A percentile compares a stretch with the other conserved stretches of the same genome.
Evolutionary conservation across 2,888 invertebrate genomes (phyloP).

Genomic region (Spilarctia lutea): DNA sequence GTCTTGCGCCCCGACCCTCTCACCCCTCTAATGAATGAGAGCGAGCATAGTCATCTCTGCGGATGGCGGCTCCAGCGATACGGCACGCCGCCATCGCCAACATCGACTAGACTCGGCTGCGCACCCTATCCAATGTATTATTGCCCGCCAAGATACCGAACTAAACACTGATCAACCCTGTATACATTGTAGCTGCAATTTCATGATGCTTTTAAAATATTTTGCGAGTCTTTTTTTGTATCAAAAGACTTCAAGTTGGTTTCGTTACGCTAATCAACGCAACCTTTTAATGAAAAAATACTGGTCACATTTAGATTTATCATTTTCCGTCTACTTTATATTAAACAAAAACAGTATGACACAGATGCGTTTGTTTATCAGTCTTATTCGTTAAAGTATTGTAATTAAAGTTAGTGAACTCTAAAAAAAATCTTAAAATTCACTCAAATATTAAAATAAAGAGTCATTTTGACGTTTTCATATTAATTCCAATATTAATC

Average conservation of each 20-base stretch:
- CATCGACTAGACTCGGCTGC: constrained; percentile 62
- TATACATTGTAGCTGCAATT: constrained; percentile 53
- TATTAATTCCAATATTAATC: not conserved
- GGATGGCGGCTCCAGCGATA: constrained; percentile 79
- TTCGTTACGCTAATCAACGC: constrained; percentile 19
- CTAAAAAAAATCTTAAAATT: not conserved
- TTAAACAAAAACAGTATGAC: not conserved
- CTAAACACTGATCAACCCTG: constrained; percentile 62
- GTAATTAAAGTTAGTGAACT: not conserved
- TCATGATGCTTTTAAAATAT: constrained; percentile 38
- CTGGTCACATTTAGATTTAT: not conserved
- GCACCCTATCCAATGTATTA: constrained; percentile 63
- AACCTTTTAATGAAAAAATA: not conserved
- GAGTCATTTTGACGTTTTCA: too few species aligned
- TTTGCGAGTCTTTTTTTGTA: constrained; percentile 43
- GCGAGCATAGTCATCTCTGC: constrained; percentile 84
- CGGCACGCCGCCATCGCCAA: constrained; percentile 66
- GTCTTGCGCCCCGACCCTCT: constrained; percentile 79
- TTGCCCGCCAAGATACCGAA: constrained; percentile 67
- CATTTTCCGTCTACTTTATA: not conserved
- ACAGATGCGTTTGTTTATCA: constrained; percentile 5
- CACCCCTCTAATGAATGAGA: constrained; percentile 85
- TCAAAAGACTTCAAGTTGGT: constrained; percentile 30
- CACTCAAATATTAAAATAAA: not conserved
- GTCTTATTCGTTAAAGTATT: not conserved